These are phyloP conservation scores for Peromyscus leucopus DNA, from an alignment of 2,113 vertebrate species.

Conservation along the genomic window DNA sequence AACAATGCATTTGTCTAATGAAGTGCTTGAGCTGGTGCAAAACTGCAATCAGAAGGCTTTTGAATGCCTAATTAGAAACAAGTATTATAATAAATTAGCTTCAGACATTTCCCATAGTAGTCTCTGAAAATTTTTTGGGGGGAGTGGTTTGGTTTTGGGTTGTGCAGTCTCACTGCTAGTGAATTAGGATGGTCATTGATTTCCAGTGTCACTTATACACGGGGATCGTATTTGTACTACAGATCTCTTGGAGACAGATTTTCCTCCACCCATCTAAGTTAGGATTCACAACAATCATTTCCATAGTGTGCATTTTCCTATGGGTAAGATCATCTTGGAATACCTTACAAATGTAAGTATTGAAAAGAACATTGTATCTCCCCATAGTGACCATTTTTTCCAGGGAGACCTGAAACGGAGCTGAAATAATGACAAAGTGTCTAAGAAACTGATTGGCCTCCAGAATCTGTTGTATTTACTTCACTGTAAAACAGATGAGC, in stretches of 20 bases:
- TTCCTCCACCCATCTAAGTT: constrained; percentile 28
- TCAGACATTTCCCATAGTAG: constrained; percentile 28
- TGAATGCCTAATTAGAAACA: constrained; percentile 59
- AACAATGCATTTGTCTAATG: constrained; percentile 61
- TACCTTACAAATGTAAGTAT: constrained; percentile 48
- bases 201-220: constrained; percentile 56
- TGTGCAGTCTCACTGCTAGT: neutral
- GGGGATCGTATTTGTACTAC: constrained; percentile 37
- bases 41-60: constrained; percentile 40
- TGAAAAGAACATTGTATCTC: constrained; percentile 20
- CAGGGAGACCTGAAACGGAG: constrained; percentile 43
- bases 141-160: neutral
- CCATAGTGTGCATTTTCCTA: constrained; percentile 60
- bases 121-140: constrained; percentile 42
- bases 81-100: neutral
- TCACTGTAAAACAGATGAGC: constrained; percentile 54
- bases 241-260: constrained; percentile 53
- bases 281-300: neutral
- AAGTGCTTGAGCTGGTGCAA: constrained; percentile 22
- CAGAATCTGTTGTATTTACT: constrained; percentile 62
- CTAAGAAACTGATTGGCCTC: constrained; percentile 44
- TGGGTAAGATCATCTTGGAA: constrained; percentile 53
- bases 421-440: constrained; percentile 48
- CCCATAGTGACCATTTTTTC: constrained; percentile 16
- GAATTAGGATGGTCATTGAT: constrained; percentile 61